Percentiles rank a stretch among this genome's conserved stretches.
phyloP scores from a whole-genome alignment of 2,888 invertebrate genomes.

The Ferrisia virgata region DNA sequence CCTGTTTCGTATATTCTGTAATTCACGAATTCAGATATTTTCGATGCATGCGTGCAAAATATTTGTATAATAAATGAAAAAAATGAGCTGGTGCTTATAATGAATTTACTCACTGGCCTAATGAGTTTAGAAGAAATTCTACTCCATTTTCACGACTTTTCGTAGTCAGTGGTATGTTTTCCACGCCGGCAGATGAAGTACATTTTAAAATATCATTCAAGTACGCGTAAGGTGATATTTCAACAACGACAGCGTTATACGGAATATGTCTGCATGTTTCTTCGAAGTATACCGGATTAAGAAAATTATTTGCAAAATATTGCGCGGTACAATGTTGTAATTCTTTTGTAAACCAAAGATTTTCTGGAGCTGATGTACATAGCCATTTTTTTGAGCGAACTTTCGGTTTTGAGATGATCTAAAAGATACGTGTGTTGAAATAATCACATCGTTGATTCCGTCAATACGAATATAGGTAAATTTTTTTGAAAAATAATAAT shows the following conservation, averaged over 20 bases:
- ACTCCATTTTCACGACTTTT: conserved; percentile 56
- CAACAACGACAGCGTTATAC: conserved; percentile 65
- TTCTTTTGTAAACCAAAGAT: conserved; percentile 58
- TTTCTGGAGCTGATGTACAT: conserved; percentile 63
- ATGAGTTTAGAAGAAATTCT: conserved; percentile 60
- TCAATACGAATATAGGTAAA: not conserved
- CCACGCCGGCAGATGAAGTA: conserved; percentile 56
- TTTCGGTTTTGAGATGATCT: conserved; percentile 56
- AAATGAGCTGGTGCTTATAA: too few species aligned
- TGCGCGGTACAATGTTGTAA: conserved; percentile 57
- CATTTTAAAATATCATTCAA: conserved; percentile 62
- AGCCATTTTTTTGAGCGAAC: conserved; percentile 62
- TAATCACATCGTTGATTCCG: not conserved
- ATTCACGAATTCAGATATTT: conserved; percentile 50
- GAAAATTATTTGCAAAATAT: conserved; percentile 60
- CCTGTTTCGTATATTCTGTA: conserved; percentile 58
- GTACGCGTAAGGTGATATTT: conserved; percentile 63
- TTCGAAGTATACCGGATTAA: conserved; percentile 58
- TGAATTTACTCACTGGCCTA: conserved; percentile 61
- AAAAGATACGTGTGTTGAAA: not conserved
- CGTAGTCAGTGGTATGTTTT: conserved; percentile 72
- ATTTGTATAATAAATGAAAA: too few species aligned
- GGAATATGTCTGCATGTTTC: conserved; percentile 61
- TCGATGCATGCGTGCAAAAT: too few species aligned
- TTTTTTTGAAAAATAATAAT: not conserved